Conservation (phyloP, 2,888 invertebrate genomes). For the Dione juno region DNA sequence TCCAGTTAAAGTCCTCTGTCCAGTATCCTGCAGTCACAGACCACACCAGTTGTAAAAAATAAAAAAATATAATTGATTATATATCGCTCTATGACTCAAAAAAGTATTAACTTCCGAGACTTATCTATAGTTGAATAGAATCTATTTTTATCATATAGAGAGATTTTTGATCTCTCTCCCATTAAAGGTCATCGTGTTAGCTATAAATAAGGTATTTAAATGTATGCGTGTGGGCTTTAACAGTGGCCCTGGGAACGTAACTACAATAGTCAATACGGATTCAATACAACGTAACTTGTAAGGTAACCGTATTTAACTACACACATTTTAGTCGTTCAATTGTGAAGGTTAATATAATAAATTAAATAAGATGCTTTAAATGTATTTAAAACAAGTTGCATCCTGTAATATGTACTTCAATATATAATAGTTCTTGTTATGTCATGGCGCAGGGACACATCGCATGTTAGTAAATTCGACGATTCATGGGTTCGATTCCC, state of each 20-base stretch:
- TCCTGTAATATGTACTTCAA: too few relatives aligned
- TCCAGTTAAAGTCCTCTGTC: too few relatives aligned
- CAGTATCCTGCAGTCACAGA: neutral
- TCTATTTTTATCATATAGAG: constrained; percentile 44
- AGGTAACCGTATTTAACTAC: constrained; percentile 15
- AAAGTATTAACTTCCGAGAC: constrained; percentile 37
- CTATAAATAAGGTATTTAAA: constrained; percentile 80
- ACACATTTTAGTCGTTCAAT: neutral
- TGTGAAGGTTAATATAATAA: neutral
- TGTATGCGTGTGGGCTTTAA: constrained; percentile 78
- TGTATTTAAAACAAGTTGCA: neutral
- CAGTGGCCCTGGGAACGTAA: constrained; percentile 68
- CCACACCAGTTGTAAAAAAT: neutral
- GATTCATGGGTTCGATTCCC: too few relatives aligned
- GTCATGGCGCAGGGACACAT: too few relatives aligned
- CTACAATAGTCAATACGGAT: constrained; percentile 61
- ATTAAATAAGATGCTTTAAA: neutral
- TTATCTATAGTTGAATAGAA: constrained; percentile 43
- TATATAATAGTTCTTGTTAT: too few relatives aligned
- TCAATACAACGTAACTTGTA: constrained; percentile 54
- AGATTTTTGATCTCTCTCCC: constrained; percentile 46
- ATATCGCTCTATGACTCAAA: constrained; percentile 19
- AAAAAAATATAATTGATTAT: neutral
- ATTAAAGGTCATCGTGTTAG: constrained; percentile 73
- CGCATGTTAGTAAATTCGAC: too few relatives aligned